Evolutionary conservation across 2,797 vertebrate species (phyloP), one percentile per base, ranked within the genome.

Genomic region (Amazona ochrocephala): DNA sequence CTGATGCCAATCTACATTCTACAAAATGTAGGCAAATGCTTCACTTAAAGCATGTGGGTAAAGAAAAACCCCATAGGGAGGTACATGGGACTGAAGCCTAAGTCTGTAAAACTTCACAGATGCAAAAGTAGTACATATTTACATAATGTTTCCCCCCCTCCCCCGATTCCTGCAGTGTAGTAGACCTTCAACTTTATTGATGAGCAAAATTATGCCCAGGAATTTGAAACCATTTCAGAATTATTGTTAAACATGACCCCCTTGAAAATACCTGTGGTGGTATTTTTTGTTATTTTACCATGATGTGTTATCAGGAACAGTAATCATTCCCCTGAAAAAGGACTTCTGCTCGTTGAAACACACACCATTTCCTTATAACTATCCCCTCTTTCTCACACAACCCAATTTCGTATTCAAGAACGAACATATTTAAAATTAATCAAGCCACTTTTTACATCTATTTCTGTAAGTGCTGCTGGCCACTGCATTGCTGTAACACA

Each of bases 381-480:
- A 30, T 54, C 34, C 13, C 22, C 4, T 45, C 50, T 65, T 68
- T 75, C 32, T 68, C 17, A 24, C 60, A 27, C 47, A 91, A 32
- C 23, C 10, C 73, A 60, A 32, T 32, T 87, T 67, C 32, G 4
- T 47, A 34, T 71, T 84, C 51, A 77, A 67, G 65, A 71, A 68
- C n/a, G 27, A 90, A 75, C 21, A 27, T 72, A 80, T 37, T 89
- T 91, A 37, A 91, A 95, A 83, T 81, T 41, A 85, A 92, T 93
- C 87, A 92, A 67, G 53, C 5, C 42, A 42, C 51, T 68, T 92
- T 74, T 65, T 82, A 34, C 19, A 50, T 91, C 64, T 94, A 74
- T 95, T 96, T 87, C 77, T 93, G 79, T 76, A 88, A 82, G 60
- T 26, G 41, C 47, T 91, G 85, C 86, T 95, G 74, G 87, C 71